Evolutionary conservation across 2,113 vertebrate species (phyloP).

Genomic region (Gopherus evgoodei): DNA sequence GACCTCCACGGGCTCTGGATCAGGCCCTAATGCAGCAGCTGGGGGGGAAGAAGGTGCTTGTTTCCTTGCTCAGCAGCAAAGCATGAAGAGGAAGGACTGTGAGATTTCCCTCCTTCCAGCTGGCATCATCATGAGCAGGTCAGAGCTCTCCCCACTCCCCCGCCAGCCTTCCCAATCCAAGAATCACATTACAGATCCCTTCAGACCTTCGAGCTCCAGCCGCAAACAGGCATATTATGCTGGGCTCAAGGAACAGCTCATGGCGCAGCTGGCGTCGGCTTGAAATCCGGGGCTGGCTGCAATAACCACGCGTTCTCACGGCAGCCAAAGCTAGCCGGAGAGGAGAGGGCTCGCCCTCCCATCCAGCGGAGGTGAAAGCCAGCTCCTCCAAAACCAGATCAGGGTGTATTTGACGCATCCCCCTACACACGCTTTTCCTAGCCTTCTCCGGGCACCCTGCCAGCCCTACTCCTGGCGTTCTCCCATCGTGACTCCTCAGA

Average conservation of each 20-base stretch:
- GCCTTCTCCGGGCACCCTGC: not conserved
- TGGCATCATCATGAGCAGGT: not conserved
- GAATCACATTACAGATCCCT: not conserved
- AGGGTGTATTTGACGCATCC: not conserved
- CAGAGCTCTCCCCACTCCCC: not conserved
- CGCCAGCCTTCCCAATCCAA: not conserved
- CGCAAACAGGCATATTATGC: not conserved
- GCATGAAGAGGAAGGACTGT: not conserved
- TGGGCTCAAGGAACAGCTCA: not conserved
- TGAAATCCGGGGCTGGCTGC: not conserved
- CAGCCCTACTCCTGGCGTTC: not conserved
- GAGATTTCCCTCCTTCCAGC: not conserved
- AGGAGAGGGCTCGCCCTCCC: not conserved
- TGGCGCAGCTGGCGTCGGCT: not conserved
- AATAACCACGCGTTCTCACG: not conserved
- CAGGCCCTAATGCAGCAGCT: not conserved
- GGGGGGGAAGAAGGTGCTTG: not conserved
- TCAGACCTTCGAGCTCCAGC: not conserved
- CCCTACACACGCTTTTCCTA: not conserved
- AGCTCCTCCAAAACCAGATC: not conserved
- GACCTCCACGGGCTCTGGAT: not conserved
- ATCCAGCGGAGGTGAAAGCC: not conserved
- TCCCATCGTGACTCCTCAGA: not conserved
- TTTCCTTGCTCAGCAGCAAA: not conserved
- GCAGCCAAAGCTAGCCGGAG: not conserved